Conservation (phyloP, 2,888 invertebrate species). For the Campopleginae sp. region DNA sequence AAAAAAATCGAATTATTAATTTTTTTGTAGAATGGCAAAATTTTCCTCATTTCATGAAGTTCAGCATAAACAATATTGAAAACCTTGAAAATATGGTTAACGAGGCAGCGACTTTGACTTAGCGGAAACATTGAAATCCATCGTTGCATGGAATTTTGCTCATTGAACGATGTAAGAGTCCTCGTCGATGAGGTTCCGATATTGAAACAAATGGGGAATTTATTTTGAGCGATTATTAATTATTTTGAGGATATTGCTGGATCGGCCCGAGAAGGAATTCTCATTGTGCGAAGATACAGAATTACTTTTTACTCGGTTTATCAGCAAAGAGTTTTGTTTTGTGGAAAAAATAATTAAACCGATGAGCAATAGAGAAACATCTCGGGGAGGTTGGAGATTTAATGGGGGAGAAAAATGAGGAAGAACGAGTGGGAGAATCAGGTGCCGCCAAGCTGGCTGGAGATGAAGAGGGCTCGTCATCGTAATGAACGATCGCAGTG, state of each 20-base stretch:
- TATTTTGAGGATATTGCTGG: neutral
- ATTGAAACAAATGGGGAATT: neutral
- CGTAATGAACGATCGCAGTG: conserved; percentile 73
- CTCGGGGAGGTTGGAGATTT: neutral
- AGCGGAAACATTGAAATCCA: neutral
- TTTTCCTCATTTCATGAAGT: no score
- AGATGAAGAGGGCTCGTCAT: conserved; percentile 81
- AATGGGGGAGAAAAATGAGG: conserved; percentile 27
- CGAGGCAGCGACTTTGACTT: neutral
- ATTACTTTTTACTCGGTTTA: neutral
- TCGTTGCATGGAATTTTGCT: neutral
- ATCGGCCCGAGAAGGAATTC: no score
- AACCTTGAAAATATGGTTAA: neutral
- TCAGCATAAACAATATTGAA: no score
- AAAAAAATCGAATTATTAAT: no score
- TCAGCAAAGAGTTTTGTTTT: neutral
- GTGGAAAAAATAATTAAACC: neutral
- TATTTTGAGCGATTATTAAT: neutral
- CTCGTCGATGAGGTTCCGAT: neutral
- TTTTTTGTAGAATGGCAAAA: no score
- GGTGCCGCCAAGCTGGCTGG: conserved; percentile 83
- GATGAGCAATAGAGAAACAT: neutral
- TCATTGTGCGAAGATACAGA: no score
- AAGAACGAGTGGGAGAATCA: conserved; percentile 68
- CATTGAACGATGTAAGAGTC: neutral